Evolutionary conservation across 2,797 vertebrate species (phyloP).

Genomic region (Rhynchonycteris naso): DNA sequence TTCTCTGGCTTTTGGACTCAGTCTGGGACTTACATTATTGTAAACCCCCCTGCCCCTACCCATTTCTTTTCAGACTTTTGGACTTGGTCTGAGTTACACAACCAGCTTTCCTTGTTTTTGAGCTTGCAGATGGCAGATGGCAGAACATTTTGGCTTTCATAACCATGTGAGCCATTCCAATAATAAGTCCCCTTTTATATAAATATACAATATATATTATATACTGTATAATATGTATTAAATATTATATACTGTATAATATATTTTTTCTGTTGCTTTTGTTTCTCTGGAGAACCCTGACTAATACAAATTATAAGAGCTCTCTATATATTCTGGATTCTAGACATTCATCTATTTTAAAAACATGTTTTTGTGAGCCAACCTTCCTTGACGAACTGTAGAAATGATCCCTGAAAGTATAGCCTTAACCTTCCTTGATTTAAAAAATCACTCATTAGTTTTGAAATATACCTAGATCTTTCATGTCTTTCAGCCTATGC

Average conservation of each 20-base stretch:
- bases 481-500: conserved; percentile 12
- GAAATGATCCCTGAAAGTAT: too few relatives aligned
- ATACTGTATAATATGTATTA: background rate
- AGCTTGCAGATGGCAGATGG: background rate
- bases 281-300: background rate
- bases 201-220: background rate
- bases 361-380: too few relatives aligned
- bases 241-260: background rate
- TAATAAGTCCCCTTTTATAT: background rate
- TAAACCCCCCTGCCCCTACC: background rate
- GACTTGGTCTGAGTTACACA: background rate
- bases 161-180: background rate
- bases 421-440: conserved; percentile 32
- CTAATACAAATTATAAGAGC: background rate
- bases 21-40: background rate
- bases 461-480: conserved; percentile 23
- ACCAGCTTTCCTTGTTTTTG: background rate
- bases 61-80: background rate
- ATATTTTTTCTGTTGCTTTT: background rate
- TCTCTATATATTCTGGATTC: conserved; percentile 26
- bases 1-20: background rate
- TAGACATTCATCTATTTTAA: background rate
- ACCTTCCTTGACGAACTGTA: too few relatives aligned
- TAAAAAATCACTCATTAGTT: background rate
- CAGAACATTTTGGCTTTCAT: background rate